Base-by-base conservation (phyloP, 2,113 vertebrate species). In the Donacobius atricapilla region DNA sequence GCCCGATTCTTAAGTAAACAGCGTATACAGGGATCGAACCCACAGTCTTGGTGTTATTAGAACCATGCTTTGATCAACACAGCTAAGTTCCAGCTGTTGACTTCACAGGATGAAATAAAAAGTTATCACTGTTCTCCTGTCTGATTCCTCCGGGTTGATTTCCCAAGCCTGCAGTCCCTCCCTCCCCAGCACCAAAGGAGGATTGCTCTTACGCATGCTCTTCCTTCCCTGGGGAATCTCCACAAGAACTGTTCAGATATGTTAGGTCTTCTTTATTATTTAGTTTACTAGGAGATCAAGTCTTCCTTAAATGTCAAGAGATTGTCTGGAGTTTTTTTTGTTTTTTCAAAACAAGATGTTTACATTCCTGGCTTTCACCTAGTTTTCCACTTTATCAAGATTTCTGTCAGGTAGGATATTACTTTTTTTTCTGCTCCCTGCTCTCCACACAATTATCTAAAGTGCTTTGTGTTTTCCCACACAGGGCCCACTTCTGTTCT, bases 381-480 rank as follows among this genome's bases (percentile, higher is more conserved):
- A 47, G 39, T 88, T 60, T 91, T 85, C 45, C 82, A 63, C 37
- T 42, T 90, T 94, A 95, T 91, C 57, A 91, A 87, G 70, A 76
- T 89, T 93, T 93, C 65, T 85, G 45, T 87, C 63, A 94, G 80
- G 35, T 90, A 81, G 21, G 39, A 79, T 85, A 90, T 94, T 91
- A 70, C 40, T 28, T 94, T 93, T 45, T 45, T 79, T 83, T 45
- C 61, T 85, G 8, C 45, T 90, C 63, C 39, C 16, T 87, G 33
- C 35, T 77, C 70, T 87, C 87, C 63, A 70, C 47, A 85, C 48
- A 88, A 90, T 95, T 94, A 88, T 50, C 84, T 96, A 6, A 90
- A 95, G 82, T 91, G 63, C 30, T 93, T 94, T 87, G 66, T 96
- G 66, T 93, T 96, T 94, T 91, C 58, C 79, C 91, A 83, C 78